Evolutionary conservation across 2,888 invertebrate species (phyloP).

Genomic region (Heterodera filipjevi): DNA sequence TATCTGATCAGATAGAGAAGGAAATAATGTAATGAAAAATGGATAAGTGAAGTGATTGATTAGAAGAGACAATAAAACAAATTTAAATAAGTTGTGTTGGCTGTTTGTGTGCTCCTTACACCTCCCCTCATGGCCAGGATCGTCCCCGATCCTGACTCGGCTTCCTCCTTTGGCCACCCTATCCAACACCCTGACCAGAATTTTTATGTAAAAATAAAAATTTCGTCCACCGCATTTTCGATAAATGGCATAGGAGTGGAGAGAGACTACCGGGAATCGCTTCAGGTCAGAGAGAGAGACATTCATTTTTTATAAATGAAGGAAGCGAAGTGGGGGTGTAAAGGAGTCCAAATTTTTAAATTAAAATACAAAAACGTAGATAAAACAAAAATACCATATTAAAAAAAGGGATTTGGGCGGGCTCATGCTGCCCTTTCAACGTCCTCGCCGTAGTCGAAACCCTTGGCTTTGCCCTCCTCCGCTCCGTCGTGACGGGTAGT

Average conservation of each 20-base stretch:
- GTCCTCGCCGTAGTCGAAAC: neutral
- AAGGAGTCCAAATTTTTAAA: neutral
- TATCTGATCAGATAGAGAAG: too few relatives aligned
- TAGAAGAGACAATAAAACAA: too few relatives aligned
- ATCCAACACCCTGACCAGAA: neutral
- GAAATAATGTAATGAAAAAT: too few relatives aligned
- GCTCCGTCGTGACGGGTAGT: neutral
- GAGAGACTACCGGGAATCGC: neutral
- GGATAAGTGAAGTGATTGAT: too few relatives aligned
- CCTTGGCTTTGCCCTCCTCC: neutral
- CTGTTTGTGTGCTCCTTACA: neutral
- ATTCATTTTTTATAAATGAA: neutral
- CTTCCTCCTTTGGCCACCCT: neutral
- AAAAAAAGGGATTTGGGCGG: neutral
- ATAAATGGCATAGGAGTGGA: neutral
- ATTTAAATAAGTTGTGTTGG: too few relatives aligned
- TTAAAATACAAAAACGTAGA: neutral
- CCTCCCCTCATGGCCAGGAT: neutral
- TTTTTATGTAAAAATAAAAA: neutral
- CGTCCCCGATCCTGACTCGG: neutral
- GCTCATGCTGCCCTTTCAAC: neutral
- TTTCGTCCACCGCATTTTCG: neutral
- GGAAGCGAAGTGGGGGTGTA: neutral
- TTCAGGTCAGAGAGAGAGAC: neutral
- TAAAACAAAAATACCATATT: neutral